Conservation (phyloP, 1,140 invertebrate species). For the Philotrypesis tridentata region DNA sequence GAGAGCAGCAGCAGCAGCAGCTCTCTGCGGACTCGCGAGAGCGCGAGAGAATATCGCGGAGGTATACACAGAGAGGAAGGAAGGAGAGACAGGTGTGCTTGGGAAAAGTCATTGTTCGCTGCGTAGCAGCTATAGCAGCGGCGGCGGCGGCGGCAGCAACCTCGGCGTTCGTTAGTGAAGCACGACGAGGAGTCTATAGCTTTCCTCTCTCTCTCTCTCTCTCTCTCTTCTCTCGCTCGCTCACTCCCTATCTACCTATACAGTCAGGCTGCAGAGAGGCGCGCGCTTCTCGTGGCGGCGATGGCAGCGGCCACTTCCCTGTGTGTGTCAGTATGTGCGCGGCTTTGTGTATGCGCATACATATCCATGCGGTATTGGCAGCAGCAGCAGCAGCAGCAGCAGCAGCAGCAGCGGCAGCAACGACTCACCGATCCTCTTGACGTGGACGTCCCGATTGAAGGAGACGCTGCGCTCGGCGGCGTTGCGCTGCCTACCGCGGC, state of each 20-base stretch:
- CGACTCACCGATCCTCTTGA: slow-evolving; percentile 88
- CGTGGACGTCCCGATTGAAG: slow-evolving; percentile 91
- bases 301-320: not conserved
- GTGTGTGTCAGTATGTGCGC: not conserved
- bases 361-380: slow-evolving; percentile 26
- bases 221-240: not conserved
- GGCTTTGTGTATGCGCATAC: slow-evolving; percentile 23
- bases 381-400: too few species aligned
- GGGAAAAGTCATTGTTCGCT: slow-evolving; percentile 37
- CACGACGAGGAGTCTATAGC: not conserved
- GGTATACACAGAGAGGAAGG: not conserved
- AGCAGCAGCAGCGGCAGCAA: too few species aligned
- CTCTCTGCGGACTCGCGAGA: not conserved
- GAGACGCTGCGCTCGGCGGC: slow-evolving; percentile 82
- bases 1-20: not conserved
- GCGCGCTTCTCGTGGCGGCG: not conserved
- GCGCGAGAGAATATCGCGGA: not conserved
- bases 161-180: slow-evolving; percentile 20
- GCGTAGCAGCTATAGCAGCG: not conserved
- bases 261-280: not conserved
- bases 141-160: not conserved
- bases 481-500: slow-evolving; percentile 51
- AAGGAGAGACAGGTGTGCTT: not conserved
- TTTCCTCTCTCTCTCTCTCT: not conserved
- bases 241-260: not conserved